A percentile compares a stretch with the other conserved stretches of the same genome.
These are phyloP conservation scores for Gymnoscopelus braueri DNA, from an alignment of 2,797 vertebrate species.

Conservation along the genomic window DNA sequence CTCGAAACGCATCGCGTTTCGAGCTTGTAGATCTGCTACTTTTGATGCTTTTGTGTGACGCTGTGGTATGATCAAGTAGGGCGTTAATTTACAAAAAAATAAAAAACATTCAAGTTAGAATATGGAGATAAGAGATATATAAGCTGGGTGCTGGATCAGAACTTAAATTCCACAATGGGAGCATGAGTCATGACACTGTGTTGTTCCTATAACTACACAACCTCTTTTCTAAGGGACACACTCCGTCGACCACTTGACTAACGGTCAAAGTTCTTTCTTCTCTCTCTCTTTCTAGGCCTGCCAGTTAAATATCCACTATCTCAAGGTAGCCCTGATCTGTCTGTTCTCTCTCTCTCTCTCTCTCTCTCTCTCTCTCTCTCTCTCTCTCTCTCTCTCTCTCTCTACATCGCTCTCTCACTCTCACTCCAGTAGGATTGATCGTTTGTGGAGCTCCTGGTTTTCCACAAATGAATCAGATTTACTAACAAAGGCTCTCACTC, in stretches of 20 bases:
- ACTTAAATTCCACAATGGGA: too few relatives aligned
- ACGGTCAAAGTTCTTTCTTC: constrained; percentile 71
- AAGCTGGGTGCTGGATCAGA: too few relatives aligned
- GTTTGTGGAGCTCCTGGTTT: constrained; percentile 72
- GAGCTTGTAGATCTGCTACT: too few relatives aligned
- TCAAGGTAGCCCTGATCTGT: constrained; percentile 80
- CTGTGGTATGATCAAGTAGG: too few relatives aligned
- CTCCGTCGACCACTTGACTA: constrained; percentile 43
- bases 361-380: constrained; percentile 26
- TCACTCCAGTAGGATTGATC: constrained; percentile 70
- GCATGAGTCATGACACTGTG: too few relatives aligned
- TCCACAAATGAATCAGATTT: constrained; percentile 81
- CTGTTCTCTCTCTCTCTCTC: constrained; percentile 55
- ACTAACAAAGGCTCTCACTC: constrained; percentile 78
- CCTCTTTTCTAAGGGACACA: background rate
- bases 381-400: constrained; percentile 46
- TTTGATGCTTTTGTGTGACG: too few relatives aligned
- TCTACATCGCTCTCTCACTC: constrained; percentile 27
- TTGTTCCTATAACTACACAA: too few relatives aligned
- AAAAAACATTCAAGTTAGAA: too few relatives aligned
- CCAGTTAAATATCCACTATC: constrained; percentile 86
- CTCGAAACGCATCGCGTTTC: too few relatives aligned
- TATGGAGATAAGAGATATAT: too few relatives aligned
- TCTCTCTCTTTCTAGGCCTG: constrained; percentile 78
- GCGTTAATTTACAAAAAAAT: too few relatives aligned